Conservation (phyloP, 2,797 vertebrate species). For the Macropus fuliginosus region DNA sequence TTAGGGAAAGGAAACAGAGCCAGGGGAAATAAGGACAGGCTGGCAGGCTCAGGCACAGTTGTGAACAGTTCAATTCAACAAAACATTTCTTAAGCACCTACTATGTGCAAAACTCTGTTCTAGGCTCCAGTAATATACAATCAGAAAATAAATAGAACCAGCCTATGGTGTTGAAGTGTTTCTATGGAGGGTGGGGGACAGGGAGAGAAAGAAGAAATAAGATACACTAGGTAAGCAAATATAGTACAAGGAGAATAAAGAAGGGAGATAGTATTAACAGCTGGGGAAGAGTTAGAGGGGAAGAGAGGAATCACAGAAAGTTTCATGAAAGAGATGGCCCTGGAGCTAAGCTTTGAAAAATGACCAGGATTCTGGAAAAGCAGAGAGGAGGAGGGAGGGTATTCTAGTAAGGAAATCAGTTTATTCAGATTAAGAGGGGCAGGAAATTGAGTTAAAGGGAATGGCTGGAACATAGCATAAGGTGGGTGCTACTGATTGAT, state of each 20-base stretch:
- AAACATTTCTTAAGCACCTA: neutral
- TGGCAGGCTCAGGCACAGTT: neutral
- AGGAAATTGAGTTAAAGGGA: neutral
- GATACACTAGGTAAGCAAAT: neutral
- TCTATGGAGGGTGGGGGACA: neutral
- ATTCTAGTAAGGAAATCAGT: neutral
- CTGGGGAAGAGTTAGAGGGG: neutral
- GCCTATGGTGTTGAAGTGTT: neutral
- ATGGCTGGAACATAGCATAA: neutral
- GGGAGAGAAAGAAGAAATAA: neutral
- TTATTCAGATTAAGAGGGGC: neutral
- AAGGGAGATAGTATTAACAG: neutral
- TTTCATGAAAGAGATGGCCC: neutral
- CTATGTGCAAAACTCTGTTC: neutral
- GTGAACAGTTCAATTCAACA: neutral
- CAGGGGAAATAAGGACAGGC: slow-evolving; percentile 2
- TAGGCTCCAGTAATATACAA: neutral
- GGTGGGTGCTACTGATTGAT: neutral
- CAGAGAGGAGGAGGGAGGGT: neutral
- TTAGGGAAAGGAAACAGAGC: neutral
- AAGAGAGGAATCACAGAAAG: neutral
- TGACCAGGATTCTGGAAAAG: neutral
- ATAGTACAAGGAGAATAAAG: neutral
- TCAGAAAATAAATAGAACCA: neutral
- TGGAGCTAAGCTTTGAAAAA: neutral